phyloP scores from a whole-genome alignment of 1,140 invertebrate genomes.

The Sycobia sp. region DNA sequence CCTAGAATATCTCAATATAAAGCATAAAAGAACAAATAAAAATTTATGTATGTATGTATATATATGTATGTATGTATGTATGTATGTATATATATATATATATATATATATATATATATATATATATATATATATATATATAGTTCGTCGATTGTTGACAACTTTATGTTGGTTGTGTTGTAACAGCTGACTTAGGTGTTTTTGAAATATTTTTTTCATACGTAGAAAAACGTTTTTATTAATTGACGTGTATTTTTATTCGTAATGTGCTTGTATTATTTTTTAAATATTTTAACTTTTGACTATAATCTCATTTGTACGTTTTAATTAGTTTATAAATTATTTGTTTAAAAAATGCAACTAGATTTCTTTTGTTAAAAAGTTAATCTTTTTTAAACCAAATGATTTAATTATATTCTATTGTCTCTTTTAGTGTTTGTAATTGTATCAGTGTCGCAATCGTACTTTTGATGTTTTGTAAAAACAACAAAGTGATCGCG shows the following conservation, averaged over 20 bases:
- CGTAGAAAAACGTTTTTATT: neutral
- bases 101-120: no score
- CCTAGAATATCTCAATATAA: conserved; percentile 1
- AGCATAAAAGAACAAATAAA: conserved; percentile 1
- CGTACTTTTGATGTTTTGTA: conserved; percentile 2
- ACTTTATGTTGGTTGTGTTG: conserved; percentile 50
- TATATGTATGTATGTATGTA: no score
- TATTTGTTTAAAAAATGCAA: conserved; percentile 1
- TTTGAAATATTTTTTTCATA: conserved; percentile 5
- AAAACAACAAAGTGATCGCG: no score
- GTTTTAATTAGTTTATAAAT: conserved; percentile 7
- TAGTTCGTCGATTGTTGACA: conserved; percentile 31
- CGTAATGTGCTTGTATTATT: conserved; percentile 8
- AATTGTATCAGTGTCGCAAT: neutral
- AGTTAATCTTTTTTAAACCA: neutral
- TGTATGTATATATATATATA: no score
- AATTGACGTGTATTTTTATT: conserved; percentile 9
- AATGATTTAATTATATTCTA: neutral
- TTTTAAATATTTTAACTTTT: conserved; percentile 11
- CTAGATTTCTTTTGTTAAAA: neutral
- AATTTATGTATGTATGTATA: no score
- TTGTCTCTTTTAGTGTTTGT: conserved; percentile 1
- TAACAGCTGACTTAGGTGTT: conserved; percentile 42
- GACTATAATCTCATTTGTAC: conserved; percentile 4
- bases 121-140: no score